Evolutionary conservation across 2,888 invertebrate species (phyloP), one percentile per base, ranked within the genome.

Genomic region (Pheosia gnoma): DNA sequence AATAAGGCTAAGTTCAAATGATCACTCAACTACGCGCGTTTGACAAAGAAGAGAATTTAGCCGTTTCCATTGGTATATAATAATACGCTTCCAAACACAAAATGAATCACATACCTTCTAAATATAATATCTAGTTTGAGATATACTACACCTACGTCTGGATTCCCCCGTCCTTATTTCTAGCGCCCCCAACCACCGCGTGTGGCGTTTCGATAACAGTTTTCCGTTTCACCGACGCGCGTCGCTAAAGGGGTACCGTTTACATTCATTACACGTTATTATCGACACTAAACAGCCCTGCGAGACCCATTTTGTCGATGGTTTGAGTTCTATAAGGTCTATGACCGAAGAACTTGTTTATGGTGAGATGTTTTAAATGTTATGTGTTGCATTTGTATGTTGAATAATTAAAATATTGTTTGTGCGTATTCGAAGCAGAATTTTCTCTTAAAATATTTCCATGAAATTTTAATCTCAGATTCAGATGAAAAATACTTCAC

Each of bases 231-330:
- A 77, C 72, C 75, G 72, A 36, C 75, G 70, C 75, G 70, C 61
- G 68, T 61, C 70, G 65, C 71, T 67, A 70, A 73, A 74, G 72
- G 75, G 82, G 81, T 87, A 80, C 72, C 80, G 83, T 85, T 88
- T 87, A 88, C 86, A 86, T 88, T 89, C 90, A 91, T 91, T 90
- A 89, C 86, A 78, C 83, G 85, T 87, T 87, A 91, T 91, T 91
- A 92, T 91, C 92, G 85, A 78, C 82, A 77, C 84, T 88, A 88
- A 89, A 88, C 89, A 89, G 82, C 84, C 87, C 85, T 82, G 74
- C 62, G 86, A 84, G 85, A 83, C 86, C 83, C 85, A 82, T 85
- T 82, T 82, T 86, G 74, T 85, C 88, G 85, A 88, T 87, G 85
- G 86, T 75, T 80, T 85, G 84, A 3, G 2, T 47, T 47, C 11